Evolutionary conservation across 1,140 invertebrate genomes (phyloP).

Genomic region (Orchesella cincta): DNA sequence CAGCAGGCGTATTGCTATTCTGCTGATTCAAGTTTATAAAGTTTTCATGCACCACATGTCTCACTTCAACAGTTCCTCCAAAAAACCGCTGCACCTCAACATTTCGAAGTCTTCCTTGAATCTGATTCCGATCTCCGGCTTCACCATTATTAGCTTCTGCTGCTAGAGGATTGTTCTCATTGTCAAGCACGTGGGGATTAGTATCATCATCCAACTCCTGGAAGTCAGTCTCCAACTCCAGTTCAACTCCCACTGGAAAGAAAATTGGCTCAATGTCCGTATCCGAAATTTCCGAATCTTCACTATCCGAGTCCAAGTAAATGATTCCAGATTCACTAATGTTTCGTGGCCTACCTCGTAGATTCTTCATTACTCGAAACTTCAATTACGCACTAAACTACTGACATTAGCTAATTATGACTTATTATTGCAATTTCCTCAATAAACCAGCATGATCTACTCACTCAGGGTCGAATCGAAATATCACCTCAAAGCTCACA

Average conservation of each 20-base stretch:
- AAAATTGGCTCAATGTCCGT: constrained; percentile 1
- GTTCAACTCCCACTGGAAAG: background rate
- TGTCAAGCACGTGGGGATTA: background rate
- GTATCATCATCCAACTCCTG: background rate
- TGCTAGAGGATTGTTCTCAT: background rate
- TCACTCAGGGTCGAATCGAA: too few species aligned
- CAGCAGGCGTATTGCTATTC: background rate
- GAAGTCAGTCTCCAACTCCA: background rate
- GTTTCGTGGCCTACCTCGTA: constrained; percentile 8
- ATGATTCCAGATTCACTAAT: constrained; percentile 7
- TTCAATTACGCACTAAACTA: too few species aligned
- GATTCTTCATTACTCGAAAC: constrained; percentile 22
- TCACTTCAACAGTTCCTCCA: constrained; percentile 5
- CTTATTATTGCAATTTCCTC: too few species aligned
- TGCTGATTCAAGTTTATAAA: background rate
- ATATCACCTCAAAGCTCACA: too few species aligned
- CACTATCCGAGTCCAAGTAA: constrained; percentile 12
- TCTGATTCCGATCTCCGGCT: background rate
- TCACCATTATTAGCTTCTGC: background rate
- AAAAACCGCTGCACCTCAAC: background rate
- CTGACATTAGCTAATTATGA: too few species aligned
- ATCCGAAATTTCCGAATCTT: constrained; percentile 3
- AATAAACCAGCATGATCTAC: too few species aligned
- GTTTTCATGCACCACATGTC: background rate
- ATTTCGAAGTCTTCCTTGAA: background rate